Evolutionary conservation across 2,797 vertebrate species (phyloP), one percentile per base, ranked within the genome.

Genomic region (Gobio occitaniae): DNA sequence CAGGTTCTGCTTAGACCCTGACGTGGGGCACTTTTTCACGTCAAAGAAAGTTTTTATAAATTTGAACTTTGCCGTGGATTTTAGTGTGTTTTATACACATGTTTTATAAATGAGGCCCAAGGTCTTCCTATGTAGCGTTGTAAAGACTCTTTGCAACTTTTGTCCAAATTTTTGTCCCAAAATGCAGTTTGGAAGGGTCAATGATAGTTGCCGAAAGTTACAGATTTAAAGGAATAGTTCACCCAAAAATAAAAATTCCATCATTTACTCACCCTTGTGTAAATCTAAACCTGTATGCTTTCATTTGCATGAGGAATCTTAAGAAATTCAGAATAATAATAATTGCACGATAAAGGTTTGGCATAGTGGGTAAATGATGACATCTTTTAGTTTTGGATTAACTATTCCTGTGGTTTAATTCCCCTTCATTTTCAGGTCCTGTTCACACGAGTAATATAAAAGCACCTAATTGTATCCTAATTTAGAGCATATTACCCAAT

Each of bases 401-500:
- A 25, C 54, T 77, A 61, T 16, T 41, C 0, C 54, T 77, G 16
- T 75, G 17, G 38, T 32, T 41, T 77, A 16, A 77, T 77, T n/a
- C 41, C 36, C 36, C 0, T 0, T n/a, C 8, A 78, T 78, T 44
- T 77, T 44, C 38, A 47, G 21, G n/a, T 17, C 38, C 12, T 44
- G 36, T 61, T 61, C 56, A 78, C 38, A 29, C 4, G 0, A 61
- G 38, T 6, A 63, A 63, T 47, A 47, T 29, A n/a, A 78, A 77
- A 41, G 12, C 19, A 76, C 12, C 13, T 25, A 47, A 63, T 63
- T 61, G 50, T 15, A 38, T 36, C 44, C 25, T 66, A 66, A 69
- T 68, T 80, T 80, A 32, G n/a, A 80, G 10, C 63, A 38, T 21
- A 68, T 69, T 54, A 54, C 19, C 12, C n/a, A 48, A 63, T 47